Conservation (phyloP, 2,888 invertebrate genomes). For the Drosophila niveifrons region DNA sequence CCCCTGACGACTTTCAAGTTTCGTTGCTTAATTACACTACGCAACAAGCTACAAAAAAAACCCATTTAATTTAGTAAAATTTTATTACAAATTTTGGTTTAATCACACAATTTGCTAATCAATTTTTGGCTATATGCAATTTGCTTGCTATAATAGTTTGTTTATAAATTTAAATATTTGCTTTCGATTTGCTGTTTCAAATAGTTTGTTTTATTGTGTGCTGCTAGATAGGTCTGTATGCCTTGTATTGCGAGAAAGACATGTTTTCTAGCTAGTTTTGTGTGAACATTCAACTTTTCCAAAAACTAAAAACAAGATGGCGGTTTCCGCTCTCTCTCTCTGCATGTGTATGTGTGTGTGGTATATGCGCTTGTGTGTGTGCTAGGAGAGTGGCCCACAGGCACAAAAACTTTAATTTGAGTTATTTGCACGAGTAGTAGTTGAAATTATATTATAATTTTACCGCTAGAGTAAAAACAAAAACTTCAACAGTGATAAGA, state of each 20-base stretch:
- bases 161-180: neutral
- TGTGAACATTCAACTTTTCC: conserved; percentile 61
- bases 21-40: conserved; percentile 30
- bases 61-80: neutral
- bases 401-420: conserved; percentile 76
- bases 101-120: neutral
- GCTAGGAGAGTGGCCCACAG: conserved; percentile 47
- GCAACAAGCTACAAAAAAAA: neutral
- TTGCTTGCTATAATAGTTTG: neutral
- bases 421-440: conserved; percentile 71
- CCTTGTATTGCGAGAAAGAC: conserved; percentile 13
- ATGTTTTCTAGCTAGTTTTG: conserved; percentile 45
- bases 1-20: conserved; percentile 6
- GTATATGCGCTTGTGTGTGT: conserved; percentile 21
- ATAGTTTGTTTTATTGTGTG: conserved; percentile 4
- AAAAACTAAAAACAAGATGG: conserved; percentile 78
- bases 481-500: conserved; percentile 64
- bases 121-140: neutral
- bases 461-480: conserved; percentile 58
- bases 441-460: conserved; percentile 74
- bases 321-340: conserved; percentile 23
- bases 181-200: neutral
- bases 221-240: neutral
- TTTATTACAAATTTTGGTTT: too few relatives aligned
- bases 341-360: conserved; percentile 9